Conservation (phyloP, 1,140 invertebrate genomes). For the Metaphire vulgaris region DNA sequence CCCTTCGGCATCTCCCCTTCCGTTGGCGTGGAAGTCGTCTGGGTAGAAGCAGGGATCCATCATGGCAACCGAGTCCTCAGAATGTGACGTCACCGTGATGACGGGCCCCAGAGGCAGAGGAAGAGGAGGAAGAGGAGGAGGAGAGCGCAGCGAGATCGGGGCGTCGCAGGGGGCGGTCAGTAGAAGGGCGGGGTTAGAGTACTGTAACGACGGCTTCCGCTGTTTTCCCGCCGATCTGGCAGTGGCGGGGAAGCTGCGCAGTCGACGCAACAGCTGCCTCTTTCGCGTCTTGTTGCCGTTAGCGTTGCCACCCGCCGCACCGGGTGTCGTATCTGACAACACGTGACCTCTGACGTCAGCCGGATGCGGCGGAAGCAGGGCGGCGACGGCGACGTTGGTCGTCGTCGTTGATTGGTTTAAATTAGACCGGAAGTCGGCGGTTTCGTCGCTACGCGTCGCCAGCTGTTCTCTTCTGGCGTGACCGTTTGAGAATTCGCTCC, state of each 20-base stretch:
- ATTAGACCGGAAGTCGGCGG: no score
- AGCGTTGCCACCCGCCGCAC: no score
- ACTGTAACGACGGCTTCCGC: not conserved
- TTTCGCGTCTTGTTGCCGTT: not conserved
- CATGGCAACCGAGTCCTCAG: slow-evolving; percentile 66
- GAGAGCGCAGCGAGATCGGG: not conserved
- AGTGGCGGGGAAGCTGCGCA: not conserved
- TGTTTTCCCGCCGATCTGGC: not conserved
- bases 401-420: no score
- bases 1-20: no score
- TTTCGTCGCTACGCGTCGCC: no score
- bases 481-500: no score
- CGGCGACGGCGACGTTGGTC: no score
- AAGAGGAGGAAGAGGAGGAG: no score
- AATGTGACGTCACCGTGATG: slow-evolving; percentile 51
- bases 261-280: not conserved
- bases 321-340: no score
- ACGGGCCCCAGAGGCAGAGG: slow-evolving; percentile 32
- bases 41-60: not conserved
- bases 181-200: not conserved
- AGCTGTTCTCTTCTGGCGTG: no score
- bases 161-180: not conserved
- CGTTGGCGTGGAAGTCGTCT: not conserved
- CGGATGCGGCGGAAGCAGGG: no score
- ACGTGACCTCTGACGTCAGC: no score